Percentiles rank a stretch among this genome's conserved stretches.
Evolutionary conservation across 2,113 vertebrate species (phyloP).

Genomic region (Varanus salvator): DNA sequence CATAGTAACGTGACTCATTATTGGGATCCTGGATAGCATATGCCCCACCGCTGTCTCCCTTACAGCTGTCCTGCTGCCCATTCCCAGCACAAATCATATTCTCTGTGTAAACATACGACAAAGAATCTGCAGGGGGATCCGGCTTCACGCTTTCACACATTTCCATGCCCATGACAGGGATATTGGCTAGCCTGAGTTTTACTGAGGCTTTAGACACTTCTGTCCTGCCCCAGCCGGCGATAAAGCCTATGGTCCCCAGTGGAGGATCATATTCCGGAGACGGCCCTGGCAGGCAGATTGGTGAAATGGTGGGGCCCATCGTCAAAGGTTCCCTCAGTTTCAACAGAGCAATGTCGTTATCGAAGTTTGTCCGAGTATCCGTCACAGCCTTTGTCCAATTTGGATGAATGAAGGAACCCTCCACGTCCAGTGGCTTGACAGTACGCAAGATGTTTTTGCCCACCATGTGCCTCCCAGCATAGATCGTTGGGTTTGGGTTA

Average conservation of each 20-base stretch:
- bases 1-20: slow-evolving; percentile 57
- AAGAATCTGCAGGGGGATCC: fast-evolving
- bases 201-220: fast-evolving
- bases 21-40: slow-evolving; percentile 72
- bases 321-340: slow-evolving; percentile 70
- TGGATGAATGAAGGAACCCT: slow-evolving; percentile 74
- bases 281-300: slow-evolving; percentile 77
- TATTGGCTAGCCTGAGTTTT: slow-evolving; percentile 56
- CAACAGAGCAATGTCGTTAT: slow-evolving; percentile 81
- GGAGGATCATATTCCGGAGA: slow-evolving; percentile 49
- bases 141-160: slow-evolving; percentile 61
- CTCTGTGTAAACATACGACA: slow-evolving; percentile 71
- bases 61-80: slow-evolving; percentile 83
- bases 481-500: slow-evolving; percentile 50
- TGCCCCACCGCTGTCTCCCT: slow-evolving; percentile 87
- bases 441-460: fast-evolving
- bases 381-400: slow-evolving; percentile 2
- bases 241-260: slow-evolving; percentile 60
- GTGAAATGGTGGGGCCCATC: slow-evolving; percentile 72
- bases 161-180: slow-evolving; percentile 64
- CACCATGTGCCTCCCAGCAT: slow-evolving; percentile 62
- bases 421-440: slow-evolving; percentile 41
- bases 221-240: slow-evolving; percentile 79
- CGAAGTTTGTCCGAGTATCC: slow-evolving; percentile 54
- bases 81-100: slow-evolving; percentile 95